phyloP scores from a whole-genome alignment of 2,888 invertebrate species.

The Pyrochroa serraticornis region DNA sequence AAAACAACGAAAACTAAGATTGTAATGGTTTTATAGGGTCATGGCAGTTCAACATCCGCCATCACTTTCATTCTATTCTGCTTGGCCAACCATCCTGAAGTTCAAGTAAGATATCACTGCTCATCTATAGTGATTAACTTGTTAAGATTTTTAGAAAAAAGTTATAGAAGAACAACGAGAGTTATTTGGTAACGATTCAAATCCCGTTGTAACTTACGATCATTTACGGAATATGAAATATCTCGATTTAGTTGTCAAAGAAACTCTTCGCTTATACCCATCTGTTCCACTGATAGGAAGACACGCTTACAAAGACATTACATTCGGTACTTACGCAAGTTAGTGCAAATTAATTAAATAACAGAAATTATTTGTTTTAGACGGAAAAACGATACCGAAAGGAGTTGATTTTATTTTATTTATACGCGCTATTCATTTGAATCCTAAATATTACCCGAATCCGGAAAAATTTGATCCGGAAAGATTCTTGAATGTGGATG shows the following conservation, averaged over 20 bases:
- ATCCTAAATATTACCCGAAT: slow-evolving; percentile 61
- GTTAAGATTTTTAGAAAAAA: slow-evolving; percentile 6
- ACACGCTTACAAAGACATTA: slow-evolving; percentile 52
- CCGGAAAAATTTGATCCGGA: slow-evolving; percentile 63
- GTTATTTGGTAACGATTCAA: slow-evolving; percentile 29
- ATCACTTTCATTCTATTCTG: slow-evolving; percentile 58
- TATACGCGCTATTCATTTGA: slow-evolving; percentile 59
- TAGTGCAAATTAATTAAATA: neutral
- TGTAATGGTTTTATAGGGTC: slow-evolving; percentile 52
- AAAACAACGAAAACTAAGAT: neutral
- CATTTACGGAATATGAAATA: slow-evolving; percentile 40
- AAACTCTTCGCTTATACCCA: slow-evolving; percentile 58
- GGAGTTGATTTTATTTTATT: slow-evolving; percentile 56
- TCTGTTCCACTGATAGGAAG: slow-evolving; percentile 61
- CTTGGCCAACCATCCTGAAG: slow-evolving; percentile 55
- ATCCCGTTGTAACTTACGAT: slow-evolving; percentile 17
- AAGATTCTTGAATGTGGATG: slow-evolving; percentile 58
- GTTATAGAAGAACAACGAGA: slow-evolving; percentile 31
- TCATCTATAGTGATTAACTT: neutral
- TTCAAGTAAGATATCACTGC: slow-evolving; percentile 36
- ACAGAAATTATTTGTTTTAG: slow-evolving; percentile 28
- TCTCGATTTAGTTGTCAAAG: slow-evolving; percentile 38
- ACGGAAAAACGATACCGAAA: slow-evolving; percentile 46
- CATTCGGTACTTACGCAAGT: too few species aligned
- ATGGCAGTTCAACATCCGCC: slow-evolving; percentile 60